phyloP scores from a whole-genome alignment of 2,797 vertebrate species.

The Chiloscyllium punctatum region DNA sequence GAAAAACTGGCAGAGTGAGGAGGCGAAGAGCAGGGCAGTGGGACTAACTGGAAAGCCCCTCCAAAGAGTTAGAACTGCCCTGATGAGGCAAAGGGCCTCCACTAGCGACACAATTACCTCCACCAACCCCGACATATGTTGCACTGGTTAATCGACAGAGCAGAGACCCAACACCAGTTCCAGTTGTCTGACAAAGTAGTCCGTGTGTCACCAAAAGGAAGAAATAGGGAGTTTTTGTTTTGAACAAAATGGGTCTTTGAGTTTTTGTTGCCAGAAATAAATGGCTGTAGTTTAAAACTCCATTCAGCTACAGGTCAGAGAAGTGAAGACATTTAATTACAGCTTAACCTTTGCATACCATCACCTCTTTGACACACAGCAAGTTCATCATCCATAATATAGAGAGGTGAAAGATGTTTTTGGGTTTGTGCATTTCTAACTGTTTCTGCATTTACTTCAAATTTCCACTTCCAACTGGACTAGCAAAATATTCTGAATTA shows the following conservation, averaged over 20 bases:
- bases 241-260: background rate
- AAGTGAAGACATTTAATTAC: background rate
- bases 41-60: background rate
- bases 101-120: background rate
- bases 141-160: background rate
- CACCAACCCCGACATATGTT: background rate
- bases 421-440: background rate
- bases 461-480: background rate
- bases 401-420: background rate
- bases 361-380: background rate
- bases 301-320: background rate
- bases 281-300: background rate
- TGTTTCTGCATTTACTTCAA: background rate
- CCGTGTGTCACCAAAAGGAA: background rate
- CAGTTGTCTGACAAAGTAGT: background rate
- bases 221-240: background rate
- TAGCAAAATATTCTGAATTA: background rate
- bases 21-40: background rate
- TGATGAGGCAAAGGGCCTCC: background rate
- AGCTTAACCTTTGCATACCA: background rate
- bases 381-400: background rate
- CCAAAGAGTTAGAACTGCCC: background rate
- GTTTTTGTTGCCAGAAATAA: background rate
- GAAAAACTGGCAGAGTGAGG: background rate
- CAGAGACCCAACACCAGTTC: background rate